Conservation (phyloP, 64 coral and sea anemone species). For the Montipora capricornis region DNA sequence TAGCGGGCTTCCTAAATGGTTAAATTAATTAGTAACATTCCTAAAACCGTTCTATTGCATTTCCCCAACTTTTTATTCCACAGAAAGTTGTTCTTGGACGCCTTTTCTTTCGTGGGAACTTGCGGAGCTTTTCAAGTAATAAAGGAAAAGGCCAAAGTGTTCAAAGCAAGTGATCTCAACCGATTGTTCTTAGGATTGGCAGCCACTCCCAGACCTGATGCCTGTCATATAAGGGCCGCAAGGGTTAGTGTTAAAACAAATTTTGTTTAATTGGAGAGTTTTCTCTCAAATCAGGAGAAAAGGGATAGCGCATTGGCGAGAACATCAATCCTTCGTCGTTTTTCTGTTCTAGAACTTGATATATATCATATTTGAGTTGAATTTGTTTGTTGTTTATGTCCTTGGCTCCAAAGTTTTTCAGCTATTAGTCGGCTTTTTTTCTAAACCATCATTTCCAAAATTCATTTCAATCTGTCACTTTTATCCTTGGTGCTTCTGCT, state of each 20-base stretch:
- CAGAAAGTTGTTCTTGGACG: conserved; percentile 66
- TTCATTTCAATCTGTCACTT: no score
- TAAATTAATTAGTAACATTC: not conserved
- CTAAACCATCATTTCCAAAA: no score
- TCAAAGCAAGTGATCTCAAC: conserved; percentile 13
- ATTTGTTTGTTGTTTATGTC: no score
- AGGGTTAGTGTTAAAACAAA: conserved; percentile 10
- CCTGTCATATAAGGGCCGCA: conserved; percentile 9
- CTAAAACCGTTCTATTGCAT: not conserved
- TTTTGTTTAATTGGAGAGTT: no score
- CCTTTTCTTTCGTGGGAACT: conserved; percentile 52
- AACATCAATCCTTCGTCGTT: no score
- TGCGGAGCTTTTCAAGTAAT: conserved; percentile 41
- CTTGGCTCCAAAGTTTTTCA: no score
- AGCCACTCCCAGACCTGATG: conserved; percentile 21
- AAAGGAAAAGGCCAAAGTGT: not conserved
- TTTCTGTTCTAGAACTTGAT: no score
- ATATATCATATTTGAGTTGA: no score
- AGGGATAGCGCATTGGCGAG: no score
- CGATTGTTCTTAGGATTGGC: conserved; percentile 62
- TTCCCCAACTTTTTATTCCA: not conserved
- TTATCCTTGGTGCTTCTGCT: no score
- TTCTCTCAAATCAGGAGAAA: no score
- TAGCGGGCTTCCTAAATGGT: not conserved
- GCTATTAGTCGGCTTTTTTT: no score